Base-by-base conservation (phyloP, 2,888 invertebrate genomes). In the Glaucopsyche alexis region DNA sequence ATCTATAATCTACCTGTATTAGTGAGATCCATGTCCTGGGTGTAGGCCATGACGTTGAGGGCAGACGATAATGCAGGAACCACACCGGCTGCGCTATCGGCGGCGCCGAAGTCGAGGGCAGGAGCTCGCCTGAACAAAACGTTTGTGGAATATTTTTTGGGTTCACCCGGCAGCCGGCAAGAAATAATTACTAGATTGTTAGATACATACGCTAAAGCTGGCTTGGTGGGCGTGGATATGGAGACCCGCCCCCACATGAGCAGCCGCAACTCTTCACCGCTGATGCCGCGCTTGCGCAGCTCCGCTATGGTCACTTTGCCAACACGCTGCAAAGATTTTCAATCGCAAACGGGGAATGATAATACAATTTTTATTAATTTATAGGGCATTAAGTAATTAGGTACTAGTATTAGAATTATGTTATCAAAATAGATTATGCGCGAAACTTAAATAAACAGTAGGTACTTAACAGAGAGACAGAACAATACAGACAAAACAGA, bases 171-270 rank as follows among this genome's bases (percentile, higher is more conserved):
- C 42, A 42, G 6, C 7, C 42, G 8, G 6, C 42, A 42, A 42
- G 1, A 7, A 42, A 7, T 7, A 42, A 7, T 42, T 42, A 42
- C 42, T 42, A 5, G 11, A 55, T 3, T 4, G 11, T 5, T 52
- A 29, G 52, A 11, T 55, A 80, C 86, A 85, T 76, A 88, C 87
- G 83, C 80, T 45, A 82, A 74, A 2, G 95, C 93, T 3, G 94
- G 93, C 88, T 96, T 96, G 14, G 97, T 95, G 0, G 98, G 98
- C 5, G 97, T 97, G 9, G 96, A 97, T 78, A 98, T 96, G 0
- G 97, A 97, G 49, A 96, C 96, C 45, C 97, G 94, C 14, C 97
- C 98, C 98, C 98, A 98, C 97, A 98, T 98, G 60, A 98, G 93
- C 67, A 96, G 94, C 7, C 97, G 93, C 88, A 98, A 93, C 84